Evolutionary conservation across 2,797 vertebrate genomes (phyloP), one percentile per base, ranked within the genome.

Genomic region (Furcifer pardalis): DNA sequence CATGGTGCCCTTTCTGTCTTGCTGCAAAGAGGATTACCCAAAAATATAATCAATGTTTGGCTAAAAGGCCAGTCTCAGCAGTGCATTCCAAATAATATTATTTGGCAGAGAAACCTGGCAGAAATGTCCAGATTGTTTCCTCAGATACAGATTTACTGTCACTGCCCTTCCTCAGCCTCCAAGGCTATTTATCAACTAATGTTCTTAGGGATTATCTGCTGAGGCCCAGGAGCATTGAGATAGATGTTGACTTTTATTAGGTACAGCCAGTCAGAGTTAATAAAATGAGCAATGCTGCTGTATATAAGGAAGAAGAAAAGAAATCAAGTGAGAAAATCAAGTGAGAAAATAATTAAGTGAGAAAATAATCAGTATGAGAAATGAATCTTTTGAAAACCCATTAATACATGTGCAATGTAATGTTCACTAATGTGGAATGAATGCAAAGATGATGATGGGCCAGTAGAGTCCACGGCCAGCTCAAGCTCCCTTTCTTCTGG

Each of bases 181-280:
- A 87, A 79, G n/a, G 30, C 71, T 73, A 52, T 78, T 63, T 79
- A 60, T 59, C n/a, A 79, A 66, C 35, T 35, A n/a, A 65, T 79
- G 76, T n/a, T 80, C 76, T 44, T 12, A 44, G 65, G 80, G 30
- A 78, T 78, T 86, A 82, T 21, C 62, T 74, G 9, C 21, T 60
- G 27, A 46, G 46, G 37, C 23, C 56, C 59, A 42, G n/a, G 59
- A 23, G 46, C 23, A 84, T 66, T 78, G 40, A 66, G n/a, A 44
- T 7, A 78, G 62, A 44, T 25, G 44, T 35, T 40, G 68, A 56
- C 66, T 82, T 78, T 78, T 44, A 78, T 66, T 71, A 44, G 35
- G 56, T 56, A 73, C 56, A 78, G 56, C 30, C 40, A 77, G 35
- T 65, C 69, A 73, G 44, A 73, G 10, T 62, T 71, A 49, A 32